Evolutionary conservation across 2,797 vertebrate species (phyloP).

Genomic region (Prunella strophiata): DNA sequence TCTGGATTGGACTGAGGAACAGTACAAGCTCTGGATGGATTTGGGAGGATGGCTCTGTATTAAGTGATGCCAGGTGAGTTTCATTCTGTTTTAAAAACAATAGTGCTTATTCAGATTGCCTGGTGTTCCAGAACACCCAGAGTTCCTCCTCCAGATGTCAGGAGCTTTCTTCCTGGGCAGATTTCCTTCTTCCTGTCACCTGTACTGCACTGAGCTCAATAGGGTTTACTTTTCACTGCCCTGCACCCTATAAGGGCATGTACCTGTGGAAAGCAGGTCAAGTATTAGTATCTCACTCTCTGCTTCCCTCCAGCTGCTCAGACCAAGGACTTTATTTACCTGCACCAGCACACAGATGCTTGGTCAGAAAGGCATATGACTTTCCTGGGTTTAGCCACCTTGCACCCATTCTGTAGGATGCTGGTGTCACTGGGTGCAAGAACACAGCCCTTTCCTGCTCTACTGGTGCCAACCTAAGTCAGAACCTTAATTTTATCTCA

Average conservation of each 20-base stretch:
- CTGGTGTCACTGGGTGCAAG: background rate
- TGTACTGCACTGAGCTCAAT: background rate
- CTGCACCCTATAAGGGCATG: background rate
- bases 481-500: background rate
- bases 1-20: conserved; percentile 53
- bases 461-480: background rate
- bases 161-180: background rate
- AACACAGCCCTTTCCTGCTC: background rate
- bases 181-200: background rate
- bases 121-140: background rate
- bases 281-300: background rate
- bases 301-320: background rate
- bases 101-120: background rate
- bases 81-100: background rate
- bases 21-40: background rate
- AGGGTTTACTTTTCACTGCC: background rate
- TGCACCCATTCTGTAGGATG: background rate
- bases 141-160: background rate
- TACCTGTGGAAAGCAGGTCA: background rate
- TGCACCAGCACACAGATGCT: background rate
- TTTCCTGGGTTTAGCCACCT: background rate
- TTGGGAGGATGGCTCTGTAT: conserved; percentile 36
- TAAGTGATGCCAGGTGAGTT: conserved; percentile 4
- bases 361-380: background rate
- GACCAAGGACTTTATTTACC: background rate